Base-by-base conservation (phyloP, 2,888 invertebrate species). In the Caprella mutica region DNA sequence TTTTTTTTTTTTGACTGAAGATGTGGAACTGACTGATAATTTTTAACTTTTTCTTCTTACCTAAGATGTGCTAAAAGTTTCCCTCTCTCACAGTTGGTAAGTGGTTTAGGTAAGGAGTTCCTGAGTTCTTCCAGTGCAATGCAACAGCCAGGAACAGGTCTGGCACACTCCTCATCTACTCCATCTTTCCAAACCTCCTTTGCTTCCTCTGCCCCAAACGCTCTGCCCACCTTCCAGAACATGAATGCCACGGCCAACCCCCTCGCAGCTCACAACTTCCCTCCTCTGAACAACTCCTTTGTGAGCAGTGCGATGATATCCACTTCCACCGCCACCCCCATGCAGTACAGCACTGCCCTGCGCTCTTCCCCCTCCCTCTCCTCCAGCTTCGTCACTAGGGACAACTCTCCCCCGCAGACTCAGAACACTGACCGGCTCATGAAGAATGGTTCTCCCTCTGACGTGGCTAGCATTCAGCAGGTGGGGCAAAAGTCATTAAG, bases 141-240 rank as follows among this genome's bases (percentile, higher is more conserved):
- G 39, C 35, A 52, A 8, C 51, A 46, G 23, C n/a, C 40, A 1
- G 26, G 24, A 21, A n/a, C 43, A 23, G 33, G 55, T 9, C 43
- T 65, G 21, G 58, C 62, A 9, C 65, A 65, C 35, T 65, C 65
- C 4, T 44, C 65, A 17, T 65, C 65, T 23, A 56, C 65, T 24
- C 65, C 65, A 14, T 65, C 65, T 39, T 65, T 65, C 58, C 62
- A 62, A 40, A 54, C 60, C 24, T 65, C 59, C 48, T 48, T 30
- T 4, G 30, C 19, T 30, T 3, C 48, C 12, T 30, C 9, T 30
- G 24, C 21, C 30, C 17, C 30, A 21, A 48, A 48, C 30, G 21
- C 12, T 19, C 29, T 17, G 6, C 5, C 17, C 8, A 19, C 48
- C 21, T 24, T 24, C 6, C 26, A 24, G 26, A 26, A 26, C 26